Percentiles rank a stretch among this genome's conserved stretches.
These are phyloP conservation scores for Laupala kohalensis DNA, from an alignment of 1,140 invertebrate genomes.

Conservation along the genomic window DNA sequence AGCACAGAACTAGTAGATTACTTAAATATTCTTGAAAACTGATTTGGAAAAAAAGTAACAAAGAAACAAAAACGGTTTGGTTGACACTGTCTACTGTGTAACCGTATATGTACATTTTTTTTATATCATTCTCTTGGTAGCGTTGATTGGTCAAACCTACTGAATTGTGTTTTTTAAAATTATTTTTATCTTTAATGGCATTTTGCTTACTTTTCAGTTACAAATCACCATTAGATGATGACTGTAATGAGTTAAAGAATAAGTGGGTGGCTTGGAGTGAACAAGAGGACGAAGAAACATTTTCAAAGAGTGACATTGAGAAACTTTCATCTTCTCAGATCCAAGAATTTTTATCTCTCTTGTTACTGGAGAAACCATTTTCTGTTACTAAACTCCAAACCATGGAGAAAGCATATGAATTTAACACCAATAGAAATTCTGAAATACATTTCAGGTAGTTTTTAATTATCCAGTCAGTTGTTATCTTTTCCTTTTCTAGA, in stretches of 20 bases:
- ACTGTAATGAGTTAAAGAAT: slow-evolving; percentile 42
- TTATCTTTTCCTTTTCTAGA: neutral
- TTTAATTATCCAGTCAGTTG: neutral
- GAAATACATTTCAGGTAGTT: slow-evolving; percentile 53
- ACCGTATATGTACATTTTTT: too few species aligned
- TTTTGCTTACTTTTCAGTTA: slow-evolving; percentile 35
- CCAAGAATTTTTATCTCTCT: slow-evolving; percentile 54
- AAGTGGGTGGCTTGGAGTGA: slow-evolving; percentile 37
- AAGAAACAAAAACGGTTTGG: too few species aligned
- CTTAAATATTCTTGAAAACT: too few species aligned
- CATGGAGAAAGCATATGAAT: slow-evolving; percentile 53
- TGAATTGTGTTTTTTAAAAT: neutral
- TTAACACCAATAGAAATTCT: slow-evolving; percentile 52
- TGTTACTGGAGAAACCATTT: slow-evolving; percentile 42
- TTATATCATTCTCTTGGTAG: too few species aligned
- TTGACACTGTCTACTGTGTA: too few species aligned
- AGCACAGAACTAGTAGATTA: too few species aligned
- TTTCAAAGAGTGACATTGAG: slow-evolving; percentile 35
- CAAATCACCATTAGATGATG: slow-evolving; percentile 52
- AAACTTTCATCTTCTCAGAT: slow-evolving; percentile 51
- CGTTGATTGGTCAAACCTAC: too few species aligned
- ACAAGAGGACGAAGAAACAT: slow-evolving; percentile 24
- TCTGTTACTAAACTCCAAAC: slow-evolving; percentile 42
- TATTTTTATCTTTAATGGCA: neutral
- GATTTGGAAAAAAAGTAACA: too few species aligned